Base-by-base conservation (phyloP, 92 coral and sea anemone genomes). In the Zoanthus sociatus region DNA sequence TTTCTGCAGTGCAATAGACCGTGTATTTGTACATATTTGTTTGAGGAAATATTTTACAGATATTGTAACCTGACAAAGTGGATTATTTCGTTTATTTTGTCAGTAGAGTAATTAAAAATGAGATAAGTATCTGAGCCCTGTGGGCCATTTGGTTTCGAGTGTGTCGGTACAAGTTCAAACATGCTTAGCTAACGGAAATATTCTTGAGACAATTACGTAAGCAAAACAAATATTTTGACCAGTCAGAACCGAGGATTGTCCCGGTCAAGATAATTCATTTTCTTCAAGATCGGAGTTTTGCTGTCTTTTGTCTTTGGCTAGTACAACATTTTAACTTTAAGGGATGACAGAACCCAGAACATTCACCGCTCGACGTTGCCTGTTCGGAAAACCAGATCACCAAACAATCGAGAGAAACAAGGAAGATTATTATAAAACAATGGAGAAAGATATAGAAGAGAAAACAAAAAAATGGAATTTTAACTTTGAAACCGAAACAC, bases 371-470 rank as follows among this genome's bases (percentile, higher is more conserved):
- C 90, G 71, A 73, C 91, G 88, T 7, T 88, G 96, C 83, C 88
- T 94, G 79, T 94, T 94, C 64, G 96, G 96, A 11, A 90, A 71
- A 10, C 87, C 94, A 79, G 92, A 94, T 42, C 90, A 78, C 44
- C 83, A 85, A 71, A 56, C 73, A 10, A 44, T 14, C 14, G 60
- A 87, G 68, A 72, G 87, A 66, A 82, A 32, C 15, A 58, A 89
- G 69, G 75, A 68, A 12, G 88, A 73, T 18, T 58, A 60, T 17
- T n/a, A 71, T 58, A 83, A 79, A 42, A 92, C 87, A 74, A 71
- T 53, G 30, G 84, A 87, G 66, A 84, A 90, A 14, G 93, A 90
- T 8, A 31, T 30, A 7, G 90, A 88, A n/a, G 92, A 92, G 71
- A 94, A 87, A 89, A 89, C 86, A 71, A 71, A 84, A 78, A 91